Evolutionary conservation across 2,113 vertebrate species (phyloP).

Genomic region (Pseudonaja textilis): DNA sequence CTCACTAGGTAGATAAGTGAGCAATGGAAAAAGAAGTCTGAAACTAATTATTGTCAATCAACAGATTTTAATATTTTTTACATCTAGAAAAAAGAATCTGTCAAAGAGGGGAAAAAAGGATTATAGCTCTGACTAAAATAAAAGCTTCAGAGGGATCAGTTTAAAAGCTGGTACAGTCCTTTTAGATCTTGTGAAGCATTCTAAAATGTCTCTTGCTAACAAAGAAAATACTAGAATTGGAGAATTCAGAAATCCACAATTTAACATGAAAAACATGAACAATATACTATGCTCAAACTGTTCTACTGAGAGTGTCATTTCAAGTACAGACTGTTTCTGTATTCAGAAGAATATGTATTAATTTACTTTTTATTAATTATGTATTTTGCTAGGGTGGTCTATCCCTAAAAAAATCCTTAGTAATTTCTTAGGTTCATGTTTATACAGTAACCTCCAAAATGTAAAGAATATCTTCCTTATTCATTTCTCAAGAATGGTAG

Average conservation of each 20-base stretch:
- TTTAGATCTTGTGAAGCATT: neutral
- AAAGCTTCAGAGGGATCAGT: neutral
- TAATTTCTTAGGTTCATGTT: neutral
- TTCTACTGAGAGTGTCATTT: neutral
- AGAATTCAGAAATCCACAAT: neutral
- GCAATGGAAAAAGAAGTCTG: neutral
- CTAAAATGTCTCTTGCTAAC: neutral
- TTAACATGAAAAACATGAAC: neutral
- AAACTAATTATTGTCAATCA: neutral
- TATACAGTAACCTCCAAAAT: neutral
- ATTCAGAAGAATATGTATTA: neutral
- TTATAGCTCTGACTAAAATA: neutral
- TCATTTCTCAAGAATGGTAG: neutral
- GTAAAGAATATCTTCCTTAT: neutral
- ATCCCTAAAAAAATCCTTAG: neutral
- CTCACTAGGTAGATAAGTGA: neutral
- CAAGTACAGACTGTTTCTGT: neutral
- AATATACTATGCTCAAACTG: neutral
- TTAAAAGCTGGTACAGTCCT: neutral
- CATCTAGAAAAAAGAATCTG: neutral
- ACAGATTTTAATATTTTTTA: neutral
- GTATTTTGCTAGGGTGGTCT: neutral
- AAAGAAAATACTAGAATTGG: neutral
- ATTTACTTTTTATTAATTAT: neutral
- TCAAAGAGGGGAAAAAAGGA: neutral